phyloP scores from a whole-genome alignment of 2,888 invertebrate genomes.

The Chironomus tentans region DNA sequence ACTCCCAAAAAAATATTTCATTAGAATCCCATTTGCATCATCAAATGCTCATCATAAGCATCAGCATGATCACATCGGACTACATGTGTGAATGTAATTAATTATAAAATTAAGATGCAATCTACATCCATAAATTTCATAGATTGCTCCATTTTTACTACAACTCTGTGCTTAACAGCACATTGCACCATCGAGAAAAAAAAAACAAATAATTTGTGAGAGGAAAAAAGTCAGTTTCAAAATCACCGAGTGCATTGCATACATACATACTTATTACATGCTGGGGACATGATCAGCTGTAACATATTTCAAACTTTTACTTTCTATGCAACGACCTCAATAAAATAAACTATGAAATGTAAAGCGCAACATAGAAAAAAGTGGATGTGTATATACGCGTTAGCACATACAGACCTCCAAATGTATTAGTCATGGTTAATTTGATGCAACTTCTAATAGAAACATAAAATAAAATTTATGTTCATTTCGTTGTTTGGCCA shows the following conservation, averaged over 20 bases:
- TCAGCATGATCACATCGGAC: too few relatives aligned
- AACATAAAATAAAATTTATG: not conserved
- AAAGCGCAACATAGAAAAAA: not conserved
- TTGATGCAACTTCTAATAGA: slow-evolving; percentile 19
- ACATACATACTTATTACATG: not conserved
- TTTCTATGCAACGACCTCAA: slow-evolving; percentile 26
- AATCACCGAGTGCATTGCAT: not conserved
- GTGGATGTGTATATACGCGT: not conserved
- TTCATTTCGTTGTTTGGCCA: too few relatives aligned
- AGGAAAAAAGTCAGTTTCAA: not conserved
- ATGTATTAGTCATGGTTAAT: slow-evolving; percentile 23
- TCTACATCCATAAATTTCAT: not conserved
- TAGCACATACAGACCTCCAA: not conserved
- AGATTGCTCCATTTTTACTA: too few relatives aligned
- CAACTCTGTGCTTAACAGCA: too few relatives aligned
- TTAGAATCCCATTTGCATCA: too few relatives aligned
- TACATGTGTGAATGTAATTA: not conserved
- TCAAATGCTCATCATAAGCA: too few relatives aligned
- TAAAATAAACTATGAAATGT: not conserved
- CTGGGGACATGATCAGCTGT: not conserved
- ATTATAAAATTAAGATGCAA: not conserved
- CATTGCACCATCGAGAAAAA: too few relatives aligned
- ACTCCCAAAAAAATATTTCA: too few relatives aligned
- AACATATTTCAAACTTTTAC: slow-evolving; percentile 4
- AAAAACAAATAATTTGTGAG: too few relatives aligned